Evolutionary conservation across 2,888 invertebrate genomes (phyloP), one percentile per base, ranked within the genome.

Genomic region (Rutpela maculata): DNA sequence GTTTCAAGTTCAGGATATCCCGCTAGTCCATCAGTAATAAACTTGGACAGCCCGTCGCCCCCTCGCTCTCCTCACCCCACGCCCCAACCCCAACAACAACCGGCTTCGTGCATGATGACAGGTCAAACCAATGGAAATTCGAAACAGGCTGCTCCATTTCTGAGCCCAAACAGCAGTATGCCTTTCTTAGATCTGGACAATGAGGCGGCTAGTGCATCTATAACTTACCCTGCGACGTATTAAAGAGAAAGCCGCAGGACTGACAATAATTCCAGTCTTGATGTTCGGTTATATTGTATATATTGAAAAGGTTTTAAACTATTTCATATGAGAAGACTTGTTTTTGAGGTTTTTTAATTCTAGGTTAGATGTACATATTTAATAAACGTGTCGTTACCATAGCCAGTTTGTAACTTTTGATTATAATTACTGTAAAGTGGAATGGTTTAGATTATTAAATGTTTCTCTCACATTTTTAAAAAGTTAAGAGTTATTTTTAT

Each of bases 1-100:
- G 93, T 93, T 15, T 92, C 93, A 7, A 93, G 93, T 78, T 92
- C 92, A 80, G 93, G 93, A 2, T 93, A 93, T 88, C 91, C 92
- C 7, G 87, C 88, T 26, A 93, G 93, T 80, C 93, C 93, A 65
- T 89, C 90, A 17, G 88, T 93, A 38, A 93, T 93, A 86, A 93
- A 93, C 56, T 89, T 93, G 85, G 93, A 93, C 90, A 92, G 92
- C 84, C 93, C 93, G 0, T 93, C 93, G 15, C 93, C 93, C 50
- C 93, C 93, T 66, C 90, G 87, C 56, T 89, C 89, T 12, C 89
- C 89, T 0, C 81, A 76, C 59, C 70, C 78, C n/a, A 15, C 38
- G 17, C 35, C 56, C 6, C 67, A 67, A 11, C 71, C 65, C 3
- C 63, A 56, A 12, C 74, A 75, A 43, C 82, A 79, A 50, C 82